Percentiles rank a stretch among this genome's conserved stretches.
Conservation (phyloP, 1,140 invertebrate species). For the Fopius arisanus region DNA sequence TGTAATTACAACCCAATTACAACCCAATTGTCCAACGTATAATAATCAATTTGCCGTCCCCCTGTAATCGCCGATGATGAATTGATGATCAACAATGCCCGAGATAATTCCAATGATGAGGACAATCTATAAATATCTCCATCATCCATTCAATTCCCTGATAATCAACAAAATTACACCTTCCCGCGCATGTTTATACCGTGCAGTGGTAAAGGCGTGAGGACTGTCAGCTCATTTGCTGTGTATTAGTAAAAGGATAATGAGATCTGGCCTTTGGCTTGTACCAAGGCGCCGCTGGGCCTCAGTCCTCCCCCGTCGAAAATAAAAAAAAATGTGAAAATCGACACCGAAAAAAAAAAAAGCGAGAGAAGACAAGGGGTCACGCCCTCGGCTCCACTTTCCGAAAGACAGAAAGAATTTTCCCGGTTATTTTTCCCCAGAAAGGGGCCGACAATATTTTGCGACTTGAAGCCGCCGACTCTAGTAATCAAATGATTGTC, state of each 20-base stretch:
- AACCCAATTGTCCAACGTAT: background rate
- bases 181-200: background rate
- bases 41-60: slow-evolving; percentile 54
- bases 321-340: slow-evolving; percentile 37
- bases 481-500: background rate
- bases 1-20: too few species aligned
- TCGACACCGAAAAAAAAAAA: slow-evolving; percentile 34
- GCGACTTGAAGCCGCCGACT: background rate
- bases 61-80: slow-evolving; percentile 42
- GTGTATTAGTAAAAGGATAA: slow-evolving; percentile 55
- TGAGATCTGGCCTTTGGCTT: slow-evolving; percentile 45
- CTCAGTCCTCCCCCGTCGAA: background rate
- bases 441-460: slow-evolving; percentile 3
- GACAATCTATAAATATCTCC: background rate
- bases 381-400: background rate
- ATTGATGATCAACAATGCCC: slow-evolving; percentile 44
- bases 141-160: too few species aligned
- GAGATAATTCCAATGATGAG: background rate
- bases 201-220: background rate
- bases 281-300: slow-evolving; percentile 31
- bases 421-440: background rate
- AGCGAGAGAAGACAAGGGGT: background rate
- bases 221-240: slow-evolving; percentile 48
- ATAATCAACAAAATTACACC: too few species aligned
- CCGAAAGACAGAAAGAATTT: background rate